phyloP scores from a whole-genome alignment of 1,140 invertebrate genomes.

The Myzus persicae region DNA sequence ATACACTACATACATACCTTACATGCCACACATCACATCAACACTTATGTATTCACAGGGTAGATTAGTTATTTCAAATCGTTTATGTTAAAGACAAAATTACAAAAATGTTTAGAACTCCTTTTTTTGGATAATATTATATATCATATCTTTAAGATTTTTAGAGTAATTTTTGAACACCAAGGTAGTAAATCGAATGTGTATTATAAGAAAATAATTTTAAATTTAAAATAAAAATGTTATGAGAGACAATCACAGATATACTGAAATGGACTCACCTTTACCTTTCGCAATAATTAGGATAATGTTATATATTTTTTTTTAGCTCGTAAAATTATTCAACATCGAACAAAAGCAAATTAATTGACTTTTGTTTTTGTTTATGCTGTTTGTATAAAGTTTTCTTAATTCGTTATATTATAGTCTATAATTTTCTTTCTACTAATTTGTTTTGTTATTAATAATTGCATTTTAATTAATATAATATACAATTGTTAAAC shows the following conservation, averaged over 20 bases:
- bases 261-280: slow-evolving; percentile 57
- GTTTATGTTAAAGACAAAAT: slow-evolving; percentile 28
- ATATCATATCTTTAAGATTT: slow-evolving; percentile 56
- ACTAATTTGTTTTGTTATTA: slow-evolving; percentile 24
- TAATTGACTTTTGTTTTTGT: slow-evolving; percentile 29
- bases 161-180: slow-evolving; percentile 56
- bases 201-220: slow-evolving; percentile 34
- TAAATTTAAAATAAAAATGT: slow-evolving; percentile 33
- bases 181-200: slow-evolving; percentile 46
- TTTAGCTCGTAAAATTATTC: slow-evolving; percentile 20
- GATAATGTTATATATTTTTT: slow-evolving; percentile 38
- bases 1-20: not conserved
- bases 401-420: slow-evolving; percentile 40
- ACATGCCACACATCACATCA: not conserved
- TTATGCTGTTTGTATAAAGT: slow-evolving; percentile 44
- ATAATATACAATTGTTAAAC: slow-evolving; percentile 40
- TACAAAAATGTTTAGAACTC: slow-evolving; percentile 31
- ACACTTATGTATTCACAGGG: slow-evolving; percentile 47
- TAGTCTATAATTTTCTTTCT: slow-evolving; percentile 28
- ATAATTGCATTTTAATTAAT: slow-evolving; percentile 31
- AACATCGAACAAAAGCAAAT: not conserved
- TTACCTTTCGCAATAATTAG: slow-evolving; percentile 58
- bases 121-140: slow-evolving; percentile 38
- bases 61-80: slow-evolving; percentile 49
- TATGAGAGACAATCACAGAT: slow-evolving; percentile 53